Percentiles rank a stretch among this genome's conserved stretches.
These are phyloP conservation scores for Naja naja DNA, from an alignment of 2,113 vertebrate genomes.

Conservation along the genomic window DNA sequence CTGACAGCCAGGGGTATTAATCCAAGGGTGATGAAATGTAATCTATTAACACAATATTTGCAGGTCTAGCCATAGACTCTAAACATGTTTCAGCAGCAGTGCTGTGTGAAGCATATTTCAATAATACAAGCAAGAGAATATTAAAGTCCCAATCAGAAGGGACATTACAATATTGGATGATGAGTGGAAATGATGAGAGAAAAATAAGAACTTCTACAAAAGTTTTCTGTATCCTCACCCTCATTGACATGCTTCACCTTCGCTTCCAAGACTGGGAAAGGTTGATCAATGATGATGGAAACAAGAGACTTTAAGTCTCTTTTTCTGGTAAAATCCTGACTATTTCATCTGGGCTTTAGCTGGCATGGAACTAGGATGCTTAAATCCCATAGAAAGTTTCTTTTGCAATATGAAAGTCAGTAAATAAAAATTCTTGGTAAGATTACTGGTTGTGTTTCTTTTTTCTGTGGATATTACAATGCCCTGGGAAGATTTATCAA, in stretches of 20 bases:
- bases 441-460: neutral
- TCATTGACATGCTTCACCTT: neutral
- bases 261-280: neutral
- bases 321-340: neutral
- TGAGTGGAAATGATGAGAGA: neutral
- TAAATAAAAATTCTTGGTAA: neutral
- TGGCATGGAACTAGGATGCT: too few relatives aligned
- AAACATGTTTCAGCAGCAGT: neutral
- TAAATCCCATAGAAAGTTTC: neutral
- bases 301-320: neutral
- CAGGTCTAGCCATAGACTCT: neutral
- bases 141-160: neutral
- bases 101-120: neutral
- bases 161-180: neutral
- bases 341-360: neutral
- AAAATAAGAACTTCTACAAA: neutral
- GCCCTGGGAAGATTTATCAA: neutral
- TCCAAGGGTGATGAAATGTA: neutral
- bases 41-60: neutral
- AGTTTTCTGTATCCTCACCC: neutral
- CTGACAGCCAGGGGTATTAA: neutral
- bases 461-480: neutral
- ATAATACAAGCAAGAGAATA: neutral
- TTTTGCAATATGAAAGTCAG: neutral
- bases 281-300: neutral